Evolutionary conservation across 2,797 vertebrate species (phyloP).

Genomic region (Hypotaenidia okinawae): DNA sequence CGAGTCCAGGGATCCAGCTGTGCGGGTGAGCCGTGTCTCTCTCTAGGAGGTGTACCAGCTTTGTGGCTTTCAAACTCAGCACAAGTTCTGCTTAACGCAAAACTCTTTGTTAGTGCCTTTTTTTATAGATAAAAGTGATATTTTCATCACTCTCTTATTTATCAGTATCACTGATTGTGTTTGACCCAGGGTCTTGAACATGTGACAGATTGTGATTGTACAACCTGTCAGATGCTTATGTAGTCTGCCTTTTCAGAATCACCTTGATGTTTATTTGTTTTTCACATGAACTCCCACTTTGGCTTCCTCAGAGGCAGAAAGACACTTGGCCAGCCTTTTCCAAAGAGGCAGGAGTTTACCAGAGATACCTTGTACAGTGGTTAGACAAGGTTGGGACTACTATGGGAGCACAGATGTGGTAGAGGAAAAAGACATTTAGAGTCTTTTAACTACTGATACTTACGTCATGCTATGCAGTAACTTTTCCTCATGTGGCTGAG

Average conservation of each 20-base stretch:
- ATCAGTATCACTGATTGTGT: neutral
- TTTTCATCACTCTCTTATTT: fast-evolving
- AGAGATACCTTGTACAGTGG: neutral
- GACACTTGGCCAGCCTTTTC: neutral
- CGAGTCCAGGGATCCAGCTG: conserved; percentile 83
- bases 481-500: neutral
- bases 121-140: neutral
- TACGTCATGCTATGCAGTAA: neutral
- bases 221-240: neutral
- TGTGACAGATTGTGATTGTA: neutral
- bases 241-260: neutral
- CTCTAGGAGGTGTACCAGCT: neutral
- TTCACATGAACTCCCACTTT: neutral
- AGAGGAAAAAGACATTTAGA: neutral
- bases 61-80: neutral
- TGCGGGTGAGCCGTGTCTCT: conserved; percentile 49
- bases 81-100: neutral
- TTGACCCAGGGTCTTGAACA: fast-evolving
- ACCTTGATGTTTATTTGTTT: fast-evolving
- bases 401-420: neutral
- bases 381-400: neutral
- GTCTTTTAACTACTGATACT: neutral
- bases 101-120: neutral
- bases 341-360: neutral
- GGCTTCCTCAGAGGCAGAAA: neutral